These are phyloP conservation scores for Sinhomidia bicolor DNA, from an alignment of 2,888 invertebrate genomes.

Conservation along the genomic window DNA sequence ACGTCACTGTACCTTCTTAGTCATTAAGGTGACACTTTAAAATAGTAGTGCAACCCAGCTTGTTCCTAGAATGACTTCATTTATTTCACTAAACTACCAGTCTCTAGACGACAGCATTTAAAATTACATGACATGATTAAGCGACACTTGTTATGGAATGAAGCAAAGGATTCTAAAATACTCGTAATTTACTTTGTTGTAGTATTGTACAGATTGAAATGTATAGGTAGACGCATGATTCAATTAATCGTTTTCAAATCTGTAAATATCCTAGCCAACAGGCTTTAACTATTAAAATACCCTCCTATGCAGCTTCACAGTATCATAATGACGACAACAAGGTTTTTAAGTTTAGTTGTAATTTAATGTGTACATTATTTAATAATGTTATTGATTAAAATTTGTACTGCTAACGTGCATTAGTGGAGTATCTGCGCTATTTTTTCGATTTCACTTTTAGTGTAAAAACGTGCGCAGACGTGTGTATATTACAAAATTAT, in stretches of 20 bases:
- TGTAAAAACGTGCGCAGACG: background rate
- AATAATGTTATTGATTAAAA: background rate
- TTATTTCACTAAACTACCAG: background rate
- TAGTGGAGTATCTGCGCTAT: background rate
- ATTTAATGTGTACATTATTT: background rate
- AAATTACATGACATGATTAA: background rate
- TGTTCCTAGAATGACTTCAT: too few relatives aligned
- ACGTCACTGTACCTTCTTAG: slow-evolving; percentile 27
- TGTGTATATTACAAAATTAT: background rate
- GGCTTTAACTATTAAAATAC: background rate
- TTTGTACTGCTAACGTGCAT: background rate
- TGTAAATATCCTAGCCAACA: background rate
- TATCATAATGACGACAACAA: background rate
- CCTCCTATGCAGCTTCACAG: background rate
- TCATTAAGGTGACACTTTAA: slow-evolving; percentile 20
- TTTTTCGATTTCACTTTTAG: background rate
- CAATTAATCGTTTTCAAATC: background rate
- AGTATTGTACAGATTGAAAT: background rate
- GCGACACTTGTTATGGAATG: background rate
- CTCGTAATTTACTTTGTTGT: slow-evolving; percentile 1
- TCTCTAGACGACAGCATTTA: background rate
- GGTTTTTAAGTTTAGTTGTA: background rate
- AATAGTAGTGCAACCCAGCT: background rate
- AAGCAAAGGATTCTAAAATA: background rate
- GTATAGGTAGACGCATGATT: background rate